Conservation (phyloP, 2,113 vertebrate genomes). For the Pteruthius melanotis region DNA sequence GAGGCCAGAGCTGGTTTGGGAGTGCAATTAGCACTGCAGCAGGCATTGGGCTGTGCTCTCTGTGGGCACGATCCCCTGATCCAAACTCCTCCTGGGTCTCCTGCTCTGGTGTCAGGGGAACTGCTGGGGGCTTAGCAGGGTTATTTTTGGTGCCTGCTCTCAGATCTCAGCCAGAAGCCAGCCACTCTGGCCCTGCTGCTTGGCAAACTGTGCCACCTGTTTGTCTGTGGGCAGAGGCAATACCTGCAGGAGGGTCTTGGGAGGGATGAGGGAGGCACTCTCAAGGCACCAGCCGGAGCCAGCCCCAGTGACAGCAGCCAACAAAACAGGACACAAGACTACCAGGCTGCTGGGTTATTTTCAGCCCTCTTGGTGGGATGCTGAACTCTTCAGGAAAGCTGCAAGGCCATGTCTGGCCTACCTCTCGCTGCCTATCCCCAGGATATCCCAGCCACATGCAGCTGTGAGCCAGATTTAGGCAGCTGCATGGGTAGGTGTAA, state of each 20-base stretch:
- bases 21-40: conserved; percentile 7
- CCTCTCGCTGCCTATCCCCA: rapidly evolving
- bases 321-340: background rate
- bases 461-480: background rate
- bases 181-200: background rate
- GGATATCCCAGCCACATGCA: background rate
- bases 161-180: background rate
- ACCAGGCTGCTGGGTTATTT: background rate
- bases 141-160: conserved; percentile 10
- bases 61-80: background rate
- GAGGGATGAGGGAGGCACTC: too few relatives aligned
- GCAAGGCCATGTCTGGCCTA: rapidly evolving
- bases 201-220: rapidly evolving
- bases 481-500: background rate
- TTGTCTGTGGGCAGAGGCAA: background rate
- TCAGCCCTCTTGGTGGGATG: background rate
- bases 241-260: background rate
- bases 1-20: background rate
- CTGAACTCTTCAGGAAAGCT: background rate
- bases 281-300: background rate
- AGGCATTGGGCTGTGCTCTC: background rate
- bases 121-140: background rate
- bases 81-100: background rate
- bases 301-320: background rate
- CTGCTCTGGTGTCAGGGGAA: background rate